phyloP scores from a whole-genome alignment of 2,888 invertebrate species.

The Drosophila austrosaltans region DNA sequence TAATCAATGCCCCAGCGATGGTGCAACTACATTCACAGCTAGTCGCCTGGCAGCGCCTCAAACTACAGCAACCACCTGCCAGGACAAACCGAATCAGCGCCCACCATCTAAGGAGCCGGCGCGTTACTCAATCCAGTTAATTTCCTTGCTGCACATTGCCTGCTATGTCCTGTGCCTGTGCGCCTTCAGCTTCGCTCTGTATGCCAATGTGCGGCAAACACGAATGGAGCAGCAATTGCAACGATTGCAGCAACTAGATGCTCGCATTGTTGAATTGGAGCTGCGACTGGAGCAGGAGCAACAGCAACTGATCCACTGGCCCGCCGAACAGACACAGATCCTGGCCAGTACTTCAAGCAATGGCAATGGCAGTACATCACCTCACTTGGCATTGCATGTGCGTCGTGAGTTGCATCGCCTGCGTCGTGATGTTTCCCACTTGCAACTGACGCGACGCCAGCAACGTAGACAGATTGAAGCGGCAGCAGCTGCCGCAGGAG shows the following conservation, averaged over 20 bases:
- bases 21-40: conserved; percentile 44
- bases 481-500: conserved; percentile 82
- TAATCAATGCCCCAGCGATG: conserved; percentile 37
- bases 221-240: conserved; percentile 81
- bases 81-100: conserved; percentile 37
- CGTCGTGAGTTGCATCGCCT: conserved; percentile 82
- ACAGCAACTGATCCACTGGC: conserved; percentile 70
- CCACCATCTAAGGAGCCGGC: conserved; percentile 53
- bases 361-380: conserved; percentile 18
- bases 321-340: conserved; percentile 62
- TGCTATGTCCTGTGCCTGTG: conserved; percentile 83
- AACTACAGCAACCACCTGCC: conserved; percentile 30
- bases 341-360: conserved; percentile 43
- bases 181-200: conserved; percentile 82
- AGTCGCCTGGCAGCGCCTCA: conserved; percentile 46
- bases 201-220: conserved; percentile 82
- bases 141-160: conserved; percentile 81
- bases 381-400: conserved; percentile 77
- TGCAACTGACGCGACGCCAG: conserved; percentile 82
- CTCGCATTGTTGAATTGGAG: conserved; percentile 82
- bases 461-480: conserved; percentile 80
- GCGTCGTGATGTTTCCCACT: conserved; percentile 83
- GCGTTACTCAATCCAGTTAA: conserved; percentile 60
- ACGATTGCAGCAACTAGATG: conserved; percentile 82
- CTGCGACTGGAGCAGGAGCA: conserved; percentile 73